phyloP scores from a whole-genome alignment of 92 coral and sea anemone species.

The Metridium senile region DNA sequence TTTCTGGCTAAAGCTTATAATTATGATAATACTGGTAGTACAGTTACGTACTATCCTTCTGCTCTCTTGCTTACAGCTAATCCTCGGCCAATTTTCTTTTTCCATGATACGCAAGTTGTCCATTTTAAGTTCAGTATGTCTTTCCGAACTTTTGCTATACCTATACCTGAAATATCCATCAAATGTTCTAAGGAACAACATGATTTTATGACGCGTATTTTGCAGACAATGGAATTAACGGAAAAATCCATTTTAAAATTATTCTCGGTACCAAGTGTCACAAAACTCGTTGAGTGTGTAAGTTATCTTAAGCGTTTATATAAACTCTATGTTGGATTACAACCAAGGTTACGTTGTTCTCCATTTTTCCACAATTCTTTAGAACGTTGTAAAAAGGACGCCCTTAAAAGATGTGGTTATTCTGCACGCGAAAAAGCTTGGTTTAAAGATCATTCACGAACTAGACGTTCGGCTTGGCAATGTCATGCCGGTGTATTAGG shows the following conservation, averaged over 20 bases:
- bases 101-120: too few relatives aligned
- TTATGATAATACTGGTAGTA: not conserved
- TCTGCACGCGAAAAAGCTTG: constrained; percentile 11
- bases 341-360: constrained; percentile 17
- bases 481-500: constrained; percentile 32
- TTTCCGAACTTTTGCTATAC: too few relatives aligned
- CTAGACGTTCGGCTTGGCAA: constrained; percentile 9
- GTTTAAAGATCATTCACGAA: not conserved
- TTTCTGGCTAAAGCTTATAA: not conserved
- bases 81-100: constrained; percentile 8
- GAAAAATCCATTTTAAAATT: not conserved
- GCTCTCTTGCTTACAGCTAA: constrained; percentile 21
- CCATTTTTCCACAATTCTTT: not conserved
- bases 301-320: constrained; percentile 13
- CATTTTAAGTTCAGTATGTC: too few relatives aligned
- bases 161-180: too few relatives aligned
- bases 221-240: not conserved
- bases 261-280: not conserved
- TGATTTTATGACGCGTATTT: not conserved
- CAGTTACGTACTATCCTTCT: constrained; percentile 13
- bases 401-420: not conserved
- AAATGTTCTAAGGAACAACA: too few relatives aligned
- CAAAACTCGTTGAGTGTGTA: constrained; percentile 9
- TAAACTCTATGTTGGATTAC: not conserved
- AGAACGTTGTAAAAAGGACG: constrained; percentile 28